Evolutionary conservation across 1,140 invertebrate species (phyloP), one percentile per base, ranked within the genome.

Genomic region (Hyposmocoma kahamanoa): DNA sequence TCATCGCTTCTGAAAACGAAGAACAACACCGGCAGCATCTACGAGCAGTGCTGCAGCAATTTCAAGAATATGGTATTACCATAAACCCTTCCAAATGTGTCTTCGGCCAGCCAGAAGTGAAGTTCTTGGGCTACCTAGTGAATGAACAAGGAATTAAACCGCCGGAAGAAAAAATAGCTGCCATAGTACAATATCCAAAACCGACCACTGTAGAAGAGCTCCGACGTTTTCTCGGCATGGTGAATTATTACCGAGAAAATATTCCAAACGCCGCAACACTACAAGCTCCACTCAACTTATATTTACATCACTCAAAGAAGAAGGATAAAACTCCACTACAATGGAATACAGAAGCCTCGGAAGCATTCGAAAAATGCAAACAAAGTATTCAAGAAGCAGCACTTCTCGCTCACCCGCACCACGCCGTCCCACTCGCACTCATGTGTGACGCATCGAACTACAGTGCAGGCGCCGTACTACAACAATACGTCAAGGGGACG

Each of bases 31-130:
- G 34, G 36, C n/a, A 53, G 17, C 69, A 75, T 47, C 36, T 77
- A 9, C 13, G 49, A 9, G 9, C 19, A 51, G 15, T 56, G 2
- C 63, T 81, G 11, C 26, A 56, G 10, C 26, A 60, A 3, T 44
- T 79, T 1, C 17, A 54, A 1, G 38, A 66, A 19, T 61, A 60
- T 42, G 71, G 64, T 8, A 6, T 79, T 1, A 38, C 46, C 0
- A 51, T 83, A 18, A 79, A 83, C 43, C 15, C 41, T 5, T 30
- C 19, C 3, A 82, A 82, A 51, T 75, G 67, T 44, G 36, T 57
- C 15, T 51, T 66, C 30, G 53, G 46, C 3, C 26, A 26, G 13
- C 11, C 11, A 18, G 20, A 47, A 32, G n/a, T 62, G 0, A 21
- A 47, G 28, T 62, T 62, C 42, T 53, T 86, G 0, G 82, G 79